These are phyloP conservation scores for Pterocles burchelli DNA, from an alignment of 2,113 vertebrate species.

Conservation along the genomic window DNA sequence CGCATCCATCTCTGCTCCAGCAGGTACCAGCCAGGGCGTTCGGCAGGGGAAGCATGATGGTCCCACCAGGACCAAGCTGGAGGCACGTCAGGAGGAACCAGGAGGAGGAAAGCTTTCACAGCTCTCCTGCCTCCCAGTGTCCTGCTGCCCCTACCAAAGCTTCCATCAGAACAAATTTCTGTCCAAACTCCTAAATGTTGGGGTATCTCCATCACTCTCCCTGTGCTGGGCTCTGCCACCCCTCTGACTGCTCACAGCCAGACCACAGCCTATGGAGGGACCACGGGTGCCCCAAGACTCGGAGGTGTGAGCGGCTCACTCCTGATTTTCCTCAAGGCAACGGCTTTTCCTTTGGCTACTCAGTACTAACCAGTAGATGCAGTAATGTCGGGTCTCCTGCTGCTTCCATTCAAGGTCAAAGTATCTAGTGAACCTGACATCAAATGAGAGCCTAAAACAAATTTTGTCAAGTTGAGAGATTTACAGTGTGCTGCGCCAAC, in stretches of 20 bases:
- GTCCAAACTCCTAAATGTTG: fast-evolving
- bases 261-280: fast-evolving
- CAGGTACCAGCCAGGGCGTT: background rate
- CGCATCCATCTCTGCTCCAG: background rate
- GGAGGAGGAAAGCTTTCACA: background rate
- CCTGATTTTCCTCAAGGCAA: fast-evolving
- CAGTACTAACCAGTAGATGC: fast-evolving
- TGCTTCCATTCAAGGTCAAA: background rate
- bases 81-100: background rate
- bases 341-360: fast-evolving
- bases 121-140: background rate
- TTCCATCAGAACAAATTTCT: background rate
- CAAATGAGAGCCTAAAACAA: background rate
- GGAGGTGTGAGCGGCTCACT: background rate
- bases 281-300: fast-evolving
- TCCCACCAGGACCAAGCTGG: background rate
- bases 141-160: background rate
- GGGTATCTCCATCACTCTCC: fast-evolving
- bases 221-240: background rate
- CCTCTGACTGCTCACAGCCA: background rate
- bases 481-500: background rate
- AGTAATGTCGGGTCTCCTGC: background rate
- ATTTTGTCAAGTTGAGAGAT: background rate
- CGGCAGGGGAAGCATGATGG: background rate
- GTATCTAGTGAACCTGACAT: background rate